Conservation (phyloP, 2,888 invertebrate species). For the Hedya salicella region DNA sequence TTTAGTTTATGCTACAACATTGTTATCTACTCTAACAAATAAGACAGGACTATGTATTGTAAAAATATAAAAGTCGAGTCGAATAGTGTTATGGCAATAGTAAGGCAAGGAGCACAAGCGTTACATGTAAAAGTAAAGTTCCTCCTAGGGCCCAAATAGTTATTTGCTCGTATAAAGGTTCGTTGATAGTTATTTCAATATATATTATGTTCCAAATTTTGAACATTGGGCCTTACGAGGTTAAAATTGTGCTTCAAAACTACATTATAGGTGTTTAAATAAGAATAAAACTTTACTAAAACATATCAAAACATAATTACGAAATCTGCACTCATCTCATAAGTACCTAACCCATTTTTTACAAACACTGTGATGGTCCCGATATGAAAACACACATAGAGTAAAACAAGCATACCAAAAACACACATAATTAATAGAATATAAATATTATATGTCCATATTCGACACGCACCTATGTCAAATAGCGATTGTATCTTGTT, state of each 20-base stretch:
- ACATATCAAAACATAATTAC: neutral
- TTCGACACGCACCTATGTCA: neutral
- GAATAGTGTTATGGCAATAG: no score
- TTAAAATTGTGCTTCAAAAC: conserved; percentile 1
- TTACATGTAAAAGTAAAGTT: conserved; percentile 1
- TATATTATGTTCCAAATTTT: neutral
- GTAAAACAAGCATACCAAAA: conserved; percentile 16
- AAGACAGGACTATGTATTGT: no score
- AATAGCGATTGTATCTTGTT: no score
- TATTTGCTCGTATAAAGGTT: no score
- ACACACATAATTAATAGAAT: conserved; percentile 6
- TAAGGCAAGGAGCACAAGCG: neutral
- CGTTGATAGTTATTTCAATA: no score
- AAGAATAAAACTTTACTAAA: neutral
- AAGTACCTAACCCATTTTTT: neutral
- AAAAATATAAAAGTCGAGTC: no score
- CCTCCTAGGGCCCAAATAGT: conserved; percentile 22
- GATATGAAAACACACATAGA: conserved; percentile 19
- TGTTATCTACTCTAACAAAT: no score
- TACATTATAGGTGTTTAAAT: conserved; percentile 7
- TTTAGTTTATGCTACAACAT: no score
- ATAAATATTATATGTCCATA: neutral
- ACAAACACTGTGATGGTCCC: neutral
- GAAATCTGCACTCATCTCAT: neutral
- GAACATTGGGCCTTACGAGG: conserved; percentile 27